Base-by-base conservation (phyloP, 2,888 invertebrate species). In the Drosophila testacea region DNA sequence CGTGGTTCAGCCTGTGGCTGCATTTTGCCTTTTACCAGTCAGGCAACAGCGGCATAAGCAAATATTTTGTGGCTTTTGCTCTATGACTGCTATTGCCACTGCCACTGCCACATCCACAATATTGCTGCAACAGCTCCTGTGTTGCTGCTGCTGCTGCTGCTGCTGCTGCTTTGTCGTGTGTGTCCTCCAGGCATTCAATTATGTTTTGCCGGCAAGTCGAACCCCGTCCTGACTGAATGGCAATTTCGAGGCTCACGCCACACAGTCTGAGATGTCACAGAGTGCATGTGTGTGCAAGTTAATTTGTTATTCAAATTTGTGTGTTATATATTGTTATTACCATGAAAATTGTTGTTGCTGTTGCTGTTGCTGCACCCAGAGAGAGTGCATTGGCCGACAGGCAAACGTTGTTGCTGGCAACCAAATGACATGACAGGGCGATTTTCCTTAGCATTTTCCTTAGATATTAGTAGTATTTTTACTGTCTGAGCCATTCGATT, bases 271-370 rank as follows among this genome's bases (percentile, higher is more conserved):
- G 62, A 62, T 74, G 74, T 63, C 63, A 52, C 59, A 57, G 30
- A 51, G 51, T 51, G 47, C 34, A 63, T 73, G 73, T 81, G 69
- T 81, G 73, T 75, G 69, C 16, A 54, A 74, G 85, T 86, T 86
- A 86, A 86, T 88, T 88, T 86, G 88, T 83, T 86, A 86, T 86
- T 86, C 85, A 86, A 86, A 86, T 86, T 86, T 88, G 80, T 88
- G 71, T 88, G 88, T 88, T 85, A 83, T 85, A 88, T 85, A 85
- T 88, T 88, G 88, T 84, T 84, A 84, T 84, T 84, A 87, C 82
- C 71, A 72, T 73, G 87, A 72, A 83, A 87, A 83, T 80, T 61
- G 73, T 76, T 63, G 76, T 65, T 71, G 69, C 56, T 67, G 62
- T 61, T 69, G 41, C 13, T 39, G 38, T 13, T 41, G 52, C 60